Evolutionary conservation across 2,888 invertebrate genomes (phyloP).

Genomic region (Orthosia gracilis): DNA sequence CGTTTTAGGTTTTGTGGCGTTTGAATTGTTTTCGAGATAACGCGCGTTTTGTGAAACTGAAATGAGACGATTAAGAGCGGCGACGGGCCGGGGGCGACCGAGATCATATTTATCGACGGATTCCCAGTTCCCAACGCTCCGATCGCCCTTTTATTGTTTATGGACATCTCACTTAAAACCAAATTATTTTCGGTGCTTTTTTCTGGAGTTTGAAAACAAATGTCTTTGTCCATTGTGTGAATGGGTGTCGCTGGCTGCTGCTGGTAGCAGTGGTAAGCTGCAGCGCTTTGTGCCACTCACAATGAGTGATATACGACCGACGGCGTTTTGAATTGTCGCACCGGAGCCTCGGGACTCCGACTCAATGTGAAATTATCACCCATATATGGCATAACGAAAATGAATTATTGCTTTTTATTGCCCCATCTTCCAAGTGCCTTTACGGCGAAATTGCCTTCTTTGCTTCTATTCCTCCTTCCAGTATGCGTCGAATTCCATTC

Average conservation of each 20-base stretch:
- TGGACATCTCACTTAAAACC: conserved; percentile 83
- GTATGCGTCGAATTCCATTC: conserved; percentile 68
- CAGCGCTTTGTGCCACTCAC: conserved; percentile 87
- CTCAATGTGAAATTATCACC: conserved; percentile 90
- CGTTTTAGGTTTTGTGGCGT: conserved; percentile 89
- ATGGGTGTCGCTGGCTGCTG: conserved; percentile 82
- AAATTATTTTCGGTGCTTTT: conserved; percentile 87
- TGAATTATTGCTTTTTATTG: conserved; percentile 89
- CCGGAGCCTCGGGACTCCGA: conserved; percentile 78
- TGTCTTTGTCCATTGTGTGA: conserved; percentile 87
- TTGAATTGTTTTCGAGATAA: conserved; percentile 88
- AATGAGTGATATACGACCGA: conserved; percentile 91
- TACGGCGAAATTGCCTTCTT: conserved; percentile 77
- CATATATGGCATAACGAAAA: conserved; percentile 90
- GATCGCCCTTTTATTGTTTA: conserved; percentile 81
- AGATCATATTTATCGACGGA: conserved; percentile 76
- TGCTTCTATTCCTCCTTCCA: conserved; percentile 73
- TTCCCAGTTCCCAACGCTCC: conserved; percentile 68
- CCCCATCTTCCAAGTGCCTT: conserved; percentile 76
- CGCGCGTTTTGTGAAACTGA: conserved; percentile 83
- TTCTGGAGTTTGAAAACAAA: conserved; percentile 88
- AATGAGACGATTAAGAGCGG: conserved; percentile 76
- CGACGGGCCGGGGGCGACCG: conserved; percentile 54
- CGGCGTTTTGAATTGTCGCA: conserved; percentile 89
- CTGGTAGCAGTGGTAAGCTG: conserved; percentile 87